Percentiles rank a stretch among this genome's conserved stretches.
These are phyloP conservation scores for Dione vanillae DNA, from an alignment of 2,888 invertebrate genomes.

Conservation along the genomic window DNA sequence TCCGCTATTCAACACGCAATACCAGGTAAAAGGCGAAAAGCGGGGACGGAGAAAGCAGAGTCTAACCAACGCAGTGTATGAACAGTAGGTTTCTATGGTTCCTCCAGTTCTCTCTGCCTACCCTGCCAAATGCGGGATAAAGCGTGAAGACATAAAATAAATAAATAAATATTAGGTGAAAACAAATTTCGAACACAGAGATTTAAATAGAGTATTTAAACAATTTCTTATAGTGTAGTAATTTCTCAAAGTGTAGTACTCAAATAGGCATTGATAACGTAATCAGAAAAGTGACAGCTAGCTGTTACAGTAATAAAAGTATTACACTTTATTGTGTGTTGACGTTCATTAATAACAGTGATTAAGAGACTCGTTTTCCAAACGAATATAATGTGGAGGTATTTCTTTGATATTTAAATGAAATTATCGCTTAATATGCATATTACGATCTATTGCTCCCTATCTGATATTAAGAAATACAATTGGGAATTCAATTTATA, in stretches of 20 bases:
- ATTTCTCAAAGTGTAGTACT: not conserved
- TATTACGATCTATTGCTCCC: too few species aligned
- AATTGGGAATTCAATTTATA: too few species aligned
- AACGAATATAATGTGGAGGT: not conserved
- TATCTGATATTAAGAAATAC: too few species aligned
- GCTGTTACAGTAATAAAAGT: conserved; percentile 6
- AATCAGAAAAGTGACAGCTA: conserved; percentile 13
- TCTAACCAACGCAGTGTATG: too few species aligned
- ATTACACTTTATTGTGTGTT: not conserved
- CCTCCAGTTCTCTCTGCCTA: too few species aligned
- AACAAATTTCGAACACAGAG: not conserved
- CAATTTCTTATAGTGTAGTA: conserved; percentile 4
- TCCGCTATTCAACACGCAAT: too few species aligned
- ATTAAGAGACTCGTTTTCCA: not conserved
- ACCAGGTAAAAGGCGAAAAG: too few species aligned
- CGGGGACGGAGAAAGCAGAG: too few species aligned
- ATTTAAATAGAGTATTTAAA: not conserved
- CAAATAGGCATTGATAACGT: conserved; percentile 13
- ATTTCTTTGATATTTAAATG: not conserved
- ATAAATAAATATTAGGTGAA: conserved; percentile 7
- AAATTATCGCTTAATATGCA: too few species aligned
- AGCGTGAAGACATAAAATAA: too few species aligned
- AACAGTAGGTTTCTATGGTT: too few species aligned
- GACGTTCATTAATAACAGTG: not conserved
- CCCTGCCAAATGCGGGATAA: too few species aligned